phyloP scores from a whole-genome alignment of 1,140 invertebrate genomes.

The Melitaea cinxia region DNA sequence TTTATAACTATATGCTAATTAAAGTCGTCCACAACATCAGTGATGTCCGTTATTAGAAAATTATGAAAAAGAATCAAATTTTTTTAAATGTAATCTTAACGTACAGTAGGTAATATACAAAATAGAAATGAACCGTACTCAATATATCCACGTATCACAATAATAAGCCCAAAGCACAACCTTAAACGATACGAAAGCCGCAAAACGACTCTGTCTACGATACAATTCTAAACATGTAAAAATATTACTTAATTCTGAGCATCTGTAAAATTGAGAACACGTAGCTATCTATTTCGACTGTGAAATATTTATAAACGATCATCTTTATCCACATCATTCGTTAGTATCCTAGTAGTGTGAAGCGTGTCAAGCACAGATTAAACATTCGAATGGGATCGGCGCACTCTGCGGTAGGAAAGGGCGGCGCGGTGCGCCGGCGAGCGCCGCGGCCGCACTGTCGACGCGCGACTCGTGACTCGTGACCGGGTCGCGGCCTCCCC shows the following conservation, averaged over 20 bases:
- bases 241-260: constrained; percentile 18
- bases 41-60: neutral
- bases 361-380: neutral
- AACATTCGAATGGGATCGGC: constrained; percentile 5
- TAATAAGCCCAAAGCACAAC: constrained; percentile 21
- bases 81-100: neutral
- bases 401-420: constrained; percentile 8
- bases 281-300: constrained; percentile 27
- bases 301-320: constrained; percentile 13
- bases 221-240: constrained; percentile 31
- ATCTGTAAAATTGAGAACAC: constrained; percentile 37
- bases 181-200: constrained; percentile 23
- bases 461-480: constrained; percentile 66
- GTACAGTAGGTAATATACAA: constrained; percentile 11
- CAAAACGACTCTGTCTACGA: constrained; percentile 21
- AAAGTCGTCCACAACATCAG: constrained; percentile 1
- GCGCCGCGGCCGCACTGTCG: constrained; percentile 72
- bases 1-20: constrained; percentile 24
- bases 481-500: constrained; percentile 67
- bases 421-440: constrained; percentile 62
- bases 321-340: constrained; percentile 4
- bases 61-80: neutral
- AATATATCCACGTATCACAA: constrained; percentile 17
- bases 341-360: neutral
- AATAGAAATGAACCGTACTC: constrained; percentile 9